A percentile compares a stretch with the other conserved stretches of the same genome.
Evolutionary conservation across 2,113 vertebrate genomes (phyloP).

Genomic region (Gopherus flavomarginatus): DNA sequence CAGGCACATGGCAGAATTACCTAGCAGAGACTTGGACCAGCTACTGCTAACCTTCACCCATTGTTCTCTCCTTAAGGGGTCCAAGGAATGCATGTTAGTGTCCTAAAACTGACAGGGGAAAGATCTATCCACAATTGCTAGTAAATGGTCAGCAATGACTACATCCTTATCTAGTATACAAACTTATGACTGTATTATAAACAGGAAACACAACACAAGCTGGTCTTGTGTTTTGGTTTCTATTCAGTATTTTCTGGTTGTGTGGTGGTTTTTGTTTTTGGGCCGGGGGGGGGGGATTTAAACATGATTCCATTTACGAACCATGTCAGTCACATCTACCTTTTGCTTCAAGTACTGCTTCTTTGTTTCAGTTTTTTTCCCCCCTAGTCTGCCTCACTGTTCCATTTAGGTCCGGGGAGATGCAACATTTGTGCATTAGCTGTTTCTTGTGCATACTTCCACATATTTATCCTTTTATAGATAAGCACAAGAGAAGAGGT

Average conservation of each 20-base stretch:
- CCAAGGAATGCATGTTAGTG: not conserved
- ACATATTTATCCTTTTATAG: conserved; percentile 58
- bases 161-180: conserved; percentile 15
- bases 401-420: conserved; percentile 26
- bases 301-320: conserved; percentile 62
- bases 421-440: conserved; percentile 31
- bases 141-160: conserved; percentile 12
- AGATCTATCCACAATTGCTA: not conserved
- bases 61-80: not conserved
- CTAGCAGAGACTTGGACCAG: conserved; percentile 46
- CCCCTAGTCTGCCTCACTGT: conserved; percentile 31
- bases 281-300: not conserved
- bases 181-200: conserved; percentile 71
- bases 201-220: conserved; percentile 75
- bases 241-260: conserved; percentile 79
- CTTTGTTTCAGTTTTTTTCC: conserved; percentile 17
- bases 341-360: conserved; percentile 62
- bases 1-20: conserved; percentile 19
- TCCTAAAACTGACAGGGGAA: not conserved
- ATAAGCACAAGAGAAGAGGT: conserved; percentile 79
- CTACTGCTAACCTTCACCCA: conserved; percentile 25
- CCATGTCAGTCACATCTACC: conserved; percentile 51
- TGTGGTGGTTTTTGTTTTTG: conserved; percentile 10
- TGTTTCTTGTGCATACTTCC: conserved; percentile 52
- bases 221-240: conserved; percentile 81